Evolutionary conservation across 2,888 invertebrate genomes (phyloP).

Genomic region (Tetragnatha montana): DNA sequence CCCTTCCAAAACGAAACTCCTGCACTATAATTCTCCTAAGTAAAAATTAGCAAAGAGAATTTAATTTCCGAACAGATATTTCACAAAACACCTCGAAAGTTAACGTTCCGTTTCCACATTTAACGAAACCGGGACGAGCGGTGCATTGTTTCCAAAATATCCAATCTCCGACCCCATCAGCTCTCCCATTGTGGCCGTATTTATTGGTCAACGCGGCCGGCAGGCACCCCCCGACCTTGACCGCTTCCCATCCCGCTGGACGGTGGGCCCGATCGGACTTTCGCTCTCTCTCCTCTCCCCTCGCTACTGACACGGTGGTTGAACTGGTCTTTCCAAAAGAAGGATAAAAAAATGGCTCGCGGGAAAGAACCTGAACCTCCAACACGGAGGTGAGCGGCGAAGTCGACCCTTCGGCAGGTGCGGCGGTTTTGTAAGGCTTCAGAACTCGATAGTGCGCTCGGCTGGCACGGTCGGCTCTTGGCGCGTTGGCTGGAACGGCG

Average conservation of each 20-base stretch:
- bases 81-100: no score
- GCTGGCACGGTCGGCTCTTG: constrained; percentile 38
- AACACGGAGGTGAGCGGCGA: constrained; percentile 48
- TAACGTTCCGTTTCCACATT: no score
- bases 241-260: constrained; percentile 1
- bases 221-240: constrained; percentile 33
- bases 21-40: no score
- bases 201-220: neutral
- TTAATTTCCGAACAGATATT: no score
- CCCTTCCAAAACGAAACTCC: no score
- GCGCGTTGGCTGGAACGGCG: constrained; percentile 17
- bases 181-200: no score
- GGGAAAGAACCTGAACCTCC: constrained; percentile 48
- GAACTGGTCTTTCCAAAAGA: constrained; percentile 50
- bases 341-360: constrained; percentile 40
- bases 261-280: constrained; percentile 19
- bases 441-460: constrained; percentile 64
- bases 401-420: constrained; percentile 60
- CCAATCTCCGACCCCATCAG: no score
- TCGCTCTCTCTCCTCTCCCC: constrained; percentile 1
- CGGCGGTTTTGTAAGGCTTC: constrained; percentile 59
- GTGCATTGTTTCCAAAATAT: no score
- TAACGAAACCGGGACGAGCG: no score
- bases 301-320: constrained; percentile 53
- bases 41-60: no score